Evolutionary conservation across 2,888 invertebrate species (phyloP), one percentile per base, ranked within the genome.

Genomic region (Archips crataeganus): DNA sequence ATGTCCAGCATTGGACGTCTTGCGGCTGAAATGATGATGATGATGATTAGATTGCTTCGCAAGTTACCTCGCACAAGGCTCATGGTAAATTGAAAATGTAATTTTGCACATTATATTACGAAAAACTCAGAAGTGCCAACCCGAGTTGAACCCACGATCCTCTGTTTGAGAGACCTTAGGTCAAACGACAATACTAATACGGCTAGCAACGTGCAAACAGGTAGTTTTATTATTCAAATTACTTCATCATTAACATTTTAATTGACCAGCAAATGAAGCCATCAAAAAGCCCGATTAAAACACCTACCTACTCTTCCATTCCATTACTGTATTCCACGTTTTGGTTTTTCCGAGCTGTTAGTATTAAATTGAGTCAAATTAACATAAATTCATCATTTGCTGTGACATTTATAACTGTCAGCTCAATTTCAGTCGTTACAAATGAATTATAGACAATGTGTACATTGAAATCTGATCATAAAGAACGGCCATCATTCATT

Each of bases 401-500:
- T 2, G 32, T 10, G 3, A 10, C 57, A 32, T 57, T 57, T 57
- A 57, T 57, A 11, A 57, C 10, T 32, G 57, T 32, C 57, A 32
- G 57, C 57, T 57, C 32, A 32, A 57, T 57, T 57, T 57, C 32
- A 42, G 61, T 61, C 42, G 42, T 61, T 61, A 61, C 3, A 9
- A 42, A 61, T 61, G 10, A 61, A 42, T 15, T 15, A 45, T 45
- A 10, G 23, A 45, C 32, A 64, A 64, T 47, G n/a, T 36, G 47
- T n/a, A 36, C 49, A 49, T 64, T 64, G n/a, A 49, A 3, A 67
- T 57, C 42, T 59, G 13, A 59, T 32, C 36, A 64, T 36, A 34
- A 67, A 67, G 34, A 54, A 0, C n/a, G 15, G 13, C 42, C 65
- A 65, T 60, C 49, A 9, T 59, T 60, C 71, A 65, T 59, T 47